Evolutionary conservation across 2,797 vertebrate species (phyloP).

Genomic region (Takifugu rubripes): DNA sequence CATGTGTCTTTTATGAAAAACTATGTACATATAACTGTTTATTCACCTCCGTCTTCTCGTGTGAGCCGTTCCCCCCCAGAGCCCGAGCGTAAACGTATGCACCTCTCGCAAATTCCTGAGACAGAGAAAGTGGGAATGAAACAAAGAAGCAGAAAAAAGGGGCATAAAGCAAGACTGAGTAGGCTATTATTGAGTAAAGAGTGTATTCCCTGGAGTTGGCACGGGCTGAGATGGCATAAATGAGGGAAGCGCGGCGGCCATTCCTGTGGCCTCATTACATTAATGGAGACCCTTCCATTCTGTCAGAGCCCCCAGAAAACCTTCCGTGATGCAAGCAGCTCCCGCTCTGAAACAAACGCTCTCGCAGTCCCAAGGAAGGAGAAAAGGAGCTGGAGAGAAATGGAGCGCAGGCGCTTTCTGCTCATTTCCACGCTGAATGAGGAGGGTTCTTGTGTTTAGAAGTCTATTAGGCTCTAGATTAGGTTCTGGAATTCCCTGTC

Average conservation of each 20-base stretch:
- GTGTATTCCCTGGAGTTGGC: constrained; percentile 73
- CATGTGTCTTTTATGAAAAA: constrained; percentile 9
- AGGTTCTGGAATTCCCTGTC: constrained; percentile 61
- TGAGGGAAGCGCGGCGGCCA: constrained; percentile 74
- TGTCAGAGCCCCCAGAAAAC: constrained; percentile 79
- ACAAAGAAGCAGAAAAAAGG: constrained; percentile 55
- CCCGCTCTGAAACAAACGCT: constrained; percentile 39
- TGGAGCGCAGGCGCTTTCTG: constrained; percentile 39
- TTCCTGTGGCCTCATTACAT: constrained; percentile 81
- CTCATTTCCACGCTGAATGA: constrained; percentile 47
- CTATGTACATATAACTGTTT: constrained; percentile 5
- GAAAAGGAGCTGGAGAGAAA: constrained; percentile 23
- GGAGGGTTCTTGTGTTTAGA: constrained; percentile 63
- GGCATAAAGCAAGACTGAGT: constrained; percentile 76
- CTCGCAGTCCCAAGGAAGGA: constrained; percentile 43
- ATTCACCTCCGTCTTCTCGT: constrained; percentile 31
- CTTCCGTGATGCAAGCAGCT: constrained; percentile 68
- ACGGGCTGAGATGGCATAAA: constrained; percentile 75
- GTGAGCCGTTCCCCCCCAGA: constrained; percentile 20
- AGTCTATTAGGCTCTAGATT: constrained; percentile 72
- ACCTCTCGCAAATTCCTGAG: constrained; percentile 47
- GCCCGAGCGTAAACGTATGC: constrained; percentile 37
- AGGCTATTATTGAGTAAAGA: constrained; percentile 76
- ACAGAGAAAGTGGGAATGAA: constrained; percentile 55
- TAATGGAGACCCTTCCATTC: constrained; percentile 81